Conservation (phyloP, 2,113 vertebrate genomes). For the Heliornis fulica region DNA sequence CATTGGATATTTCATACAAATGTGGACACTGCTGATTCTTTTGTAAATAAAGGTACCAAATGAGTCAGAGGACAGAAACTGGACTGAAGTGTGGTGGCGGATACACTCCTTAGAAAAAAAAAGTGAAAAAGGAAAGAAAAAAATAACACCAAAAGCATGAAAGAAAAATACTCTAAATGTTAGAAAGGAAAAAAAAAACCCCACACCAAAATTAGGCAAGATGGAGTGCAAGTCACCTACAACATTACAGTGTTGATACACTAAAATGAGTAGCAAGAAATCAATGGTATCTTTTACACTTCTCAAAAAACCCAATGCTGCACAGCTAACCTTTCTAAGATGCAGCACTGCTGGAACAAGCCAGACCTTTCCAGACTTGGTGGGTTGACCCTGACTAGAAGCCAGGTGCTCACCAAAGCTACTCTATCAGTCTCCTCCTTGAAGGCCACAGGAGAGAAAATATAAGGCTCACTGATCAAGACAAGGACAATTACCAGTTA, state of each 20-base stretch:
- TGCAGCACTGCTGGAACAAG: neutral
- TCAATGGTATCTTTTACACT: neutral
- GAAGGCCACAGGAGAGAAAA: too few species aligned
- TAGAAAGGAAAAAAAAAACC: neutral
- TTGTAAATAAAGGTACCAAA: neutral
- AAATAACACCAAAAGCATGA: neutral
- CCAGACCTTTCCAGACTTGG: neutral
- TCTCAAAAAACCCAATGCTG: neutral
- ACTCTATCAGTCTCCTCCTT: too few species aligned
- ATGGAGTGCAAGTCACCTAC: neutral
- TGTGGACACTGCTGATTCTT: neutral
- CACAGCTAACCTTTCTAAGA: neutral
- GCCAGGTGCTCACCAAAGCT: too few species aligned
- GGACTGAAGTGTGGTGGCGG: neutral
- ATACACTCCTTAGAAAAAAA: neutral
- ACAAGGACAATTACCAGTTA: too few species aligned
- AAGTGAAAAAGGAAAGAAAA: neutral
- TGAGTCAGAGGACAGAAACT: neutral
- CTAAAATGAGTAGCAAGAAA: neutral
- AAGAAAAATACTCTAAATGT: neutral
- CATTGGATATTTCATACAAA: neutral
- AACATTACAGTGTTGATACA: neutral
- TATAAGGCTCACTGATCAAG: too few species aligned
- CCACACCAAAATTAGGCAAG: neutral
- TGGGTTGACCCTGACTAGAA: too few species aligned